Conservation (phyloP, 64 coral and sea anemone genomes). For the Trachythela sp. region DNA sequence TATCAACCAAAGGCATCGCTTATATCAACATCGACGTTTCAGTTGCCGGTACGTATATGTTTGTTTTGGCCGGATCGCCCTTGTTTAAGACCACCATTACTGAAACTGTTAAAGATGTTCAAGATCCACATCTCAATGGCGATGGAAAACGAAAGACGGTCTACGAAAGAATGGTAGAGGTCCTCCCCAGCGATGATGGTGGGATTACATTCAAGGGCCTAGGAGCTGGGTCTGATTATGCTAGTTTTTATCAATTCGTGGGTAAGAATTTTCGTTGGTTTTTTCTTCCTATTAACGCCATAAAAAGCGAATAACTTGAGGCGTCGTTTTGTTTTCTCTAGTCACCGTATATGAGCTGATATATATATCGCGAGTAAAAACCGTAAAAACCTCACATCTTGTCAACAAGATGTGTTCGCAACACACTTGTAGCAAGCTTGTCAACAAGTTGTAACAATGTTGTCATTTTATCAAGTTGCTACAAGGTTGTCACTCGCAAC, state of each 20-base stretch:
- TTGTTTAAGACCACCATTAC: background rate
- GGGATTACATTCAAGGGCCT: constrained; percentile 47
- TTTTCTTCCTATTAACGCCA: background rate
- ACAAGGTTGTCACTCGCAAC: too few relatives aligned
- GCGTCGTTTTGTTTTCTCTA: background rate
- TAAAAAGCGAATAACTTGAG: background rate
- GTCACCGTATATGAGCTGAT: background rate
- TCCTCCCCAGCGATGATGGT: background rate
- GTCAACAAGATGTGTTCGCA: too few relatives aligned
- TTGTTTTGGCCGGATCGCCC: constrained; percentile 20
- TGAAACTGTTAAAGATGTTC: background rate
- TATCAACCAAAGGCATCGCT: constrained; percentile 72
- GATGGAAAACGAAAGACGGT: constrained; percentile 4
- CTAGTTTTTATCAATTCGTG: constrained; percentile 73
- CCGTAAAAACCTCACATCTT: too few relatives aligned
- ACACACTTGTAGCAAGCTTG: too few relatives aligned
- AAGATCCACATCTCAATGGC: constrained; percentile 45
- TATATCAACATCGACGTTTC: constrained; percentile 92
- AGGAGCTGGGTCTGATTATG: constrained; percentile 69
- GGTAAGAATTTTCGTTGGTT: background rate
- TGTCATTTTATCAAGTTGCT: too few relatives aligned
- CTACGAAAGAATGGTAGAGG: constrained; percentile 57
- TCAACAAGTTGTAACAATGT: too few relatives aligned
- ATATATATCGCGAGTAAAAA: too few relatives aligned
- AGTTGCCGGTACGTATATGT: constrained; percentile 50